Conservation (phyloP, 2,888 invertebrate genomes). For the Drosophila melanosoma region DNA sequence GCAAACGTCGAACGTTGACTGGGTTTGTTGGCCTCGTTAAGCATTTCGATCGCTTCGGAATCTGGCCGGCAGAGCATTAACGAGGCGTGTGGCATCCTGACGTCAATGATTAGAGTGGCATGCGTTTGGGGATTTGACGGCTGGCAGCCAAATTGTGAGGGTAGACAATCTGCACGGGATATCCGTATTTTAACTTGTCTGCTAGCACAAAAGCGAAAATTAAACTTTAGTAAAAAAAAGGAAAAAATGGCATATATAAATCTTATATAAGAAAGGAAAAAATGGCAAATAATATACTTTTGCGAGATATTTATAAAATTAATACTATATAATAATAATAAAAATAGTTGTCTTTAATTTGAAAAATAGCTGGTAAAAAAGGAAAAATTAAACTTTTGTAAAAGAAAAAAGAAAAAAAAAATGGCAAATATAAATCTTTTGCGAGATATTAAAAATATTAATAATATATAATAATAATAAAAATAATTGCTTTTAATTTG, state of each 20-base stretch:
- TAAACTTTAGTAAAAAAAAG: not conserved
- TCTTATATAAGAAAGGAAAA: too few relatives aligned
- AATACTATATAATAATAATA: not conserved
- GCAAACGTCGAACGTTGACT: slow-evolving; percentile 19
- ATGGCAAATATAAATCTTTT: too few relatives aligned
- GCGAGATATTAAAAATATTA: too few relatives aligned
- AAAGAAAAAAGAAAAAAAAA: not conserved
- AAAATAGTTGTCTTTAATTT: not conserved
- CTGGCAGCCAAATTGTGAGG: slow-evolving; percentile 2
- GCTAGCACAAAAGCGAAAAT: too few relatives aligned
- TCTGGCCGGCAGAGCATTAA: slow-evolving; percentile 49
- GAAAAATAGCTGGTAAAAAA: too few relatives aligned
- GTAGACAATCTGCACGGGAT: not conserved
- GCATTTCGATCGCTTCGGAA: slow-evolving; percentile 33
- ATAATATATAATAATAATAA: too few relatives aligned
- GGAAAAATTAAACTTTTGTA: not conserved
- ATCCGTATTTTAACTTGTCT: not conserved
- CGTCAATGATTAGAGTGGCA: slow-evolving; percentile 67
- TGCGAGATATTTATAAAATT: not conserved
- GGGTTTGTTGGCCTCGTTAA: slow-evolving; percentile 56
- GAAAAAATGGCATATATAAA: not conserved
- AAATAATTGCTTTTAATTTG: too few relatives aligned
- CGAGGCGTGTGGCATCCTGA: slow-evolving; percentile 64
- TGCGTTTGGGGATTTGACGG: slow-evolving; percentile 53
- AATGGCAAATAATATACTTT: not conserved